These are phyloP conservation scores for Strongylocentrotus purpuratus DNA, from an alignment of 35 echinoderm and acorn worm species.

Conservation along the genomic window DNA sequence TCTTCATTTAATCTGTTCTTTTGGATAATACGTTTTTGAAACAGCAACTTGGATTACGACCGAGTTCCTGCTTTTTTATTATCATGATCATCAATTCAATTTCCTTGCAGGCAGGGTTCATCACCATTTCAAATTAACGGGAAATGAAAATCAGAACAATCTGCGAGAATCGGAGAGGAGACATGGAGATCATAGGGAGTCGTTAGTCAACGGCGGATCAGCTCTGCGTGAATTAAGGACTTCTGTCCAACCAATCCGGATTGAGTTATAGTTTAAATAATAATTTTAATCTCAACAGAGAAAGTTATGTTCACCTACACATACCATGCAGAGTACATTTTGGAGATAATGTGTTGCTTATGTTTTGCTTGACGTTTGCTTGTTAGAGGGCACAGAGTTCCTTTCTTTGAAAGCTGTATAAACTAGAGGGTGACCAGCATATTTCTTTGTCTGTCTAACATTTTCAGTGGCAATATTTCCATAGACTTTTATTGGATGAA, in stretches of 20 bases:
- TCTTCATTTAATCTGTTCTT: not conserved
- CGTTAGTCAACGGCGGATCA: not conserved
- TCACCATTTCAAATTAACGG: not conserved
- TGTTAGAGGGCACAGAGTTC: too few relatives aligned
- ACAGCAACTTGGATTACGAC: not conserved
- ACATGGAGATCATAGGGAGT: not conserved
- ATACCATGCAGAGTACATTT: too few relatives aligned
- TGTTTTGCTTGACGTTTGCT: too few relatives aligned
- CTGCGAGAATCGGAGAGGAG: not conserved
- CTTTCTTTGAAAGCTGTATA: too few relatives aligned
- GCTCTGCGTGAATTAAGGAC: not conserved
- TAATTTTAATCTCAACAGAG: not conserved
- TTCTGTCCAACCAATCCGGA: not conserved
- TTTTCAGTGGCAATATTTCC: too few relatives aligned
- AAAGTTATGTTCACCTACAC: too few relatives aligned
- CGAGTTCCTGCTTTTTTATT: not conserved
- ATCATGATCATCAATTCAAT: not conserved
- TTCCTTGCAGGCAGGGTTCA: not conserved
- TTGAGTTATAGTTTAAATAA: not conserved
- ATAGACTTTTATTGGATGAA: too few relatives aligned
- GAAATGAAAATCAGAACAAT: constrained; percentile 13
- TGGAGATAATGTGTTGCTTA: too few relatives aligned
- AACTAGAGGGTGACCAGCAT: too few relatives aligned
- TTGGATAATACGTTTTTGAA: not conserved
- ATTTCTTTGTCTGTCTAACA: too few relatives aligned